Evolutionary conservation across 2,888 invertebrate genomes (phyloP), one percentile per base, ranked within the genome.

Genomic region (Dorcus parallelipipedus): DNA sequence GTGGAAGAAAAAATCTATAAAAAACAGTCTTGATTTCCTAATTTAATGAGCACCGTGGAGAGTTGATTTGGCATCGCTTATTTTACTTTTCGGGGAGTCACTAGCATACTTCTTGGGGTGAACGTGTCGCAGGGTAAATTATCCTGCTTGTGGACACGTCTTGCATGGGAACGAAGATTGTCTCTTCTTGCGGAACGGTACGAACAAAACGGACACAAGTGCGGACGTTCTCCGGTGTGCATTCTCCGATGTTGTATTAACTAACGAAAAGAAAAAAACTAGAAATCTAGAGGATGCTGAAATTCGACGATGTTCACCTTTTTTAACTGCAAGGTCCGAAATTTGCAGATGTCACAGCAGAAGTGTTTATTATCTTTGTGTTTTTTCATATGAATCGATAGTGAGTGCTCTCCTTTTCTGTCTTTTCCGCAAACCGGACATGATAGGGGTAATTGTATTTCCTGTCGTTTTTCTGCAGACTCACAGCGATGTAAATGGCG

Each of bases 141-240:
- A 56, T 82, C 80, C 66, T 81, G 80, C 68, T 83, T 83, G 71
- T 83, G 83, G 57, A 83, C 82, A 41, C 83, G 73, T 26, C 83
- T 77, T 7, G 83, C 83, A 69, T 83, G 83, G 48, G 82, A 82
- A 38, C 83, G 78, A 47, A 83, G 72, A 72, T 83, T 83, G 73
- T 83, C 83, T 52, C 83, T 76, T 48, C 83, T 76, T 1, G 83
- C 82, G 41, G 82, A 82, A 52, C 83, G 76, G 65, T 83, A 83
- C n/a, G 79, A 76, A 68, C 83, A 83, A 64, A 81, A 81, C 8
- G 83, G 83, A 68, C 83, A 83, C 9, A 83, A 73, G 67, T 83
- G 82, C 2, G 83, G 82, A 58, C 82, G 82, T 64, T 83, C 83
- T 4, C 82, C 82, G 40, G 83, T 83, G 65, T 83, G 83, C 82